These are phyloP conservation scores for Drosophila quadrilineata DNA, from an alignment of 1,140 invertebrate genomes.

Conservation along the genomic window DNA sequence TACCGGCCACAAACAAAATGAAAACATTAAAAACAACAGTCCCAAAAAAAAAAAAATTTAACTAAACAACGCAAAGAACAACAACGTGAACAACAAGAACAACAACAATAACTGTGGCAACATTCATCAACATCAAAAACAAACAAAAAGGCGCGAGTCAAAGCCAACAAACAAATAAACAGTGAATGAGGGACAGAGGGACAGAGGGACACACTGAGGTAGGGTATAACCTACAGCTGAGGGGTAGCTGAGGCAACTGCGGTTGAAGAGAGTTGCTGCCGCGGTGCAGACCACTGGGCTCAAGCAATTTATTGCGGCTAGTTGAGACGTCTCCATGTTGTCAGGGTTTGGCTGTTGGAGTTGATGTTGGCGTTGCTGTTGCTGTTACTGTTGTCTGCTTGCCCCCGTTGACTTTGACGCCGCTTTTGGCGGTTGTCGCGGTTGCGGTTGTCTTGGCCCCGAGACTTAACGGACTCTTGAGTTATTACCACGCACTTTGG, in stretches of 20 bases:
- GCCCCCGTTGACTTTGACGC: conserved; percentile 50
- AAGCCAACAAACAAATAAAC: conserved; percentile 50
- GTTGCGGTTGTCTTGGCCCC: conserved; percentile 48
- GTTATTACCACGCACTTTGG: conserved; percentile 68
- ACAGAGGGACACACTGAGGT: neutral
- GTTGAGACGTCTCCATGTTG: conserved; percentile 57
- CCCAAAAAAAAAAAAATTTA: conserved; percentile 34
- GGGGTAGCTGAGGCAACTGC: too few relatives aligned
- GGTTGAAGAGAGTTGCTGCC: conserved; percentile 6
- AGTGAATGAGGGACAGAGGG: neutral
- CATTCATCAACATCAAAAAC: conserved; percentile 78
- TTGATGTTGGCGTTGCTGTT: conserved; percentile 8
- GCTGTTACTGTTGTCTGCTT: neutral
- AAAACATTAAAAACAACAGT: conserved; percentile 67
- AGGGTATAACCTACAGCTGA: neutral
- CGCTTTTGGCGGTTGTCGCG: conserved; percentile 76
- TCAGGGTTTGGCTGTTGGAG: conserved; percentile 12
- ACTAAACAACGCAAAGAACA: conserved; percentile 44
- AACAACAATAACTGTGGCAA: conserved; percentile 58
- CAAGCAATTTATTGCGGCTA: conserved; percentile 54
- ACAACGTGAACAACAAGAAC: conserved; percentile 46
- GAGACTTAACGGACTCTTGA: conserved; percentile 17
- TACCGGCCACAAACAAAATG: conserved; percentile 59
- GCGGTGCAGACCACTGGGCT: conserved; percentile 1
- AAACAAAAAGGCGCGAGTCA: conserved; percentile 72